Conservation (phyloP, 2,888 invertebrate genomes). For the Axea sp. region DNA sequence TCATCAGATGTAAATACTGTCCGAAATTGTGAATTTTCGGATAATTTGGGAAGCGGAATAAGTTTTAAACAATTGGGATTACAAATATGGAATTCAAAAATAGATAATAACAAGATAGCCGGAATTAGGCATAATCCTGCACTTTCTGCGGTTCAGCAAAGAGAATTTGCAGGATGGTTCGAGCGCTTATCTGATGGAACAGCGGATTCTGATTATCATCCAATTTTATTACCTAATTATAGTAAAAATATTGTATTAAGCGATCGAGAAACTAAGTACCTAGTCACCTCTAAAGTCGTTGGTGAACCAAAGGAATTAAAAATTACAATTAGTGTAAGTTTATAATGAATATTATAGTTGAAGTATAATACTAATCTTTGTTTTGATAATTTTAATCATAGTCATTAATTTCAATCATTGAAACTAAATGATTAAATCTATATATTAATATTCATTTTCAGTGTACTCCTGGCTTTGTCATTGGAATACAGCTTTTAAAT, state of each 20-base stretch:
- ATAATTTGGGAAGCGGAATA: constrained; percentile 93
- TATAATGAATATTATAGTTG: no score
- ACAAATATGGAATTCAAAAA: constrained; percentile 86
- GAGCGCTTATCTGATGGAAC: constrained; percentile 84
- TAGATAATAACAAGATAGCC: constrained; percentile 91
- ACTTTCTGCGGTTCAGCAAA: constrained; percentile 89
- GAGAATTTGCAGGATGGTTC: constrained; percentile 97
- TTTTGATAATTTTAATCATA: no score
- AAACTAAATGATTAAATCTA: no score
- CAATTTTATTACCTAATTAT: constrained; percentile 86
- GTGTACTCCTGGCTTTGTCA: constrained; percentile 90
- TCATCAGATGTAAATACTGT: constrained; percentile 91
- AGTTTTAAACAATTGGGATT: constrained; percentile 93
- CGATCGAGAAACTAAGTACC: constrained; percentile 88
- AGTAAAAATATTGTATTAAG: constrained; percentile 82
- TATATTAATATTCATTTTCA: constrained; percentile 63
- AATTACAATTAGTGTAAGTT: constrained; percentile 65
- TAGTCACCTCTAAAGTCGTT: constrained; percentile 86
- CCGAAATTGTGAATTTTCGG: constrained; percentile 90
- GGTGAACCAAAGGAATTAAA: constrained; percentile 80
- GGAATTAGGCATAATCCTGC: constrained; percentile 97
- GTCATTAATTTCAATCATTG: no score
- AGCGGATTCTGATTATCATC: constrained; percentile 86
- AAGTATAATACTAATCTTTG: no score
- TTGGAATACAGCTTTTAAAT: constrained; percentile 94